Percentiles rank a stretch among this genome's conserved stretches.
Conservation (phyloP, 2,113 vertebrate genomes). For the Oreochromis aureus region DNA sequence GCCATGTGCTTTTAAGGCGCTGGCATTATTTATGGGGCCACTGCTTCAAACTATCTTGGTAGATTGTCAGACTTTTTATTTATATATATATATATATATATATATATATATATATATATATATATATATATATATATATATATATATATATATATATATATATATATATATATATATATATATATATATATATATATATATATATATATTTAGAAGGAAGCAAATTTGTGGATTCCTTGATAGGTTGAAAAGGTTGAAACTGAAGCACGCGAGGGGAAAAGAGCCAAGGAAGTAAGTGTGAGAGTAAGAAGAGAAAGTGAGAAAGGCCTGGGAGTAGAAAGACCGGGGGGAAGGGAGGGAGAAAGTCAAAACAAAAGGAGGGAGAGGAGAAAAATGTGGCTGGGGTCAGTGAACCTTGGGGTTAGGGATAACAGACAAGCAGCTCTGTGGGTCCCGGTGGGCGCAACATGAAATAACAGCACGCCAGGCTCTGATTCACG, state of each 20-base stretch:
- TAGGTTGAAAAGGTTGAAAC: not conserved
- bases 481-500: slow-evolving; percentile 36
- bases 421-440: slow-evolving; percentile 39
- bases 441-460: slow-evolving; percentile 11
- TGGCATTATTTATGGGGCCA: not conserved
- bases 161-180: too few relatives aligned
- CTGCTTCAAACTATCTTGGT: not conserved
- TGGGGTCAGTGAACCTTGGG: slow-evolving; percentile 12
- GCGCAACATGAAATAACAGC: slow-evolving; percentile 43
- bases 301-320: not conserved
- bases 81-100: too few relatives aligned
- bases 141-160: too few relatives aligned
- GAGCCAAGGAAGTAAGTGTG: not conserved
- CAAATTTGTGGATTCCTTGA: not conserved
- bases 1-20: not conserved
- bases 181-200: too few relatives aligned
- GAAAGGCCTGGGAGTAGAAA: not conserved
- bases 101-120: not conserved
- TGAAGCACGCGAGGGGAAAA: not conserved
- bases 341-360: not conserved
- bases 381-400: slow-evolving; percentile 14
- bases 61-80: not conserved
- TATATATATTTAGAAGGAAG: not conserved
- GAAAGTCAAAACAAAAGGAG: slow-evolving; percentile 9
- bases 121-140: too few relatives aligned